A percentile compares a stretch with the other conserved stretches of the same genome.
Evolutionary conservation across 2,797 vertebrate genomes (phyloP).

Genomic region (Sarcoramphus papa): DNA sequence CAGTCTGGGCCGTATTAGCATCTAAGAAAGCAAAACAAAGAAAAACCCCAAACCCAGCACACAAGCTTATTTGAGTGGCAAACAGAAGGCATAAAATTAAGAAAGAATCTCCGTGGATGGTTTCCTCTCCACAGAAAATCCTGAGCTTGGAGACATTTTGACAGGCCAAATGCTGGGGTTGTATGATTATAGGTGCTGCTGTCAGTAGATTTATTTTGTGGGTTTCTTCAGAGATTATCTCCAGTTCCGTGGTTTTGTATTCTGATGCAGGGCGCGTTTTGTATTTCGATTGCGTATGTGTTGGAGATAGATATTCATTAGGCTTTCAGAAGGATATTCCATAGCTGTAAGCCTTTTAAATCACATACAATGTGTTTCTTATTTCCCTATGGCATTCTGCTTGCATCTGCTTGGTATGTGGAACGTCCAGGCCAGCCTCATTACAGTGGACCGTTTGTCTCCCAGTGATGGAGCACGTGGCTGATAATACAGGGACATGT

Average conservation of each 20-base stretch:
- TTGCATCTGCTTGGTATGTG: slow-evolving; percentile 76
- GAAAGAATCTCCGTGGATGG: not conserved
- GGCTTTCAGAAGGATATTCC: slow-evolving; percentile 51
- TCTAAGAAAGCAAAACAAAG: slow-evolving; percentile 2
- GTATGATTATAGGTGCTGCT: slow-evolving; percentile 27
- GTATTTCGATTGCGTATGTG: slow-evolving; percentile 16
- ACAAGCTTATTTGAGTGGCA: not conserved
- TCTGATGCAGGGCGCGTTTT: not conserved
- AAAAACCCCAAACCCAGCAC: not conserved
- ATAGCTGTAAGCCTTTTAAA: slow-evolving; percentile 78
- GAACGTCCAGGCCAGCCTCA: slow-evolving; percentile 73
- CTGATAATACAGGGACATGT: slow-evolving; percentile 77
- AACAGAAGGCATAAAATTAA: slow-evolving; percentile 15
- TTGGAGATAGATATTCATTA: slow-evolving; percentile 47
- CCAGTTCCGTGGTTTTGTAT: slow-evolving; percentile 25
- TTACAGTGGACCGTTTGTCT: slow-evolving; percentile 80
- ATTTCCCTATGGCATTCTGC: slow-evolving; percentile 78
- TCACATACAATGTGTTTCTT: slow-evolving; percentile 88
- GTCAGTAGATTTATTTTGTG: slow-evolving; percentile 22
- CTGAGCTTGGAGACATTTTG: slow-evolving; percentile 8
- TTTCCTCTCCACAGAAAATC: slow-evolving; percentile 16
- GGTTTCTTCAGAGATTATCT: slow-evolving; percentile 10
- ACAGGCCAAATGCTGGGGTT: not conserved
- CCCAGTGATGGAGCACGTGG: slow-evolving; percentile 82
- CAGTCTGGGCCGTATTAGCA: not conserved